A percentile compares a stretch with the other conserved stretches of the same genome.
phyloP scores from a whole-genome alignment of 2,888 invertebrate genomes.

The Phytoseiulus persimilis region DNA sequence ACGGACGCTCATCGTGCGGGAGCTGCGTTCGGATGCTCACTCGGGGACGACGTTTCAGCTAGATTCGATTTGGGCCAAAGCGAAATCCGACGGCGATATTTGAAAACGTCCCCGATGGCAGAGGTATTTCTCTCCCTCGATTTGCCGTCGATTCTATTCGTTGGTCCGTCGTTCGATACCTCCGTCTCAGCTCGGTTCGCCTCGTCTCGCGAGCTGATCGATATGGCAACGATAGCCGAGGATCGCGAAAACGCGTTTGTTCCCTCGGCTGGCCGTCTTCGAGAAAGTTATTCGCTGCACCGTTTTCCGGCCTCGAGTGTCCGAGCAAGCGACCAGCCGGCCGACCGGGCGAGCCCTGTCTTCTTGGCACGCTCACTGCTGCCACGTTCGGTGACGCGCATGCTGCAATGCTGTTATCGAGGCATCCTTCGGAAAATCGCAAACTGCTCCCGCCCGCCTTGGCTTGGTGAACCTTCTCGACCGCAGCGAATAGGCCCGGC shows the following conservation, averaged over 20 bases:
- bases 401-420: not conserved
- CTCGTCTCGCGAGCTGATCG: conserved; percentile 23
- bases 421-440: not conserved
- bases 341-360: not conserved
- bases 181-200: not conserved
- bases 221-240: conserved; percentile 34
- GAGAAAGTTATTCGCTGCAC: not conserved
- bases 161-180: not conserved
- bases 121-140: not conserved
- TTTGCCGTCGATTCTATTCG: too few species aligned
- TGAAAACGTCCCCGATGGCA: not conserved
- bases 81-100: not conserved
- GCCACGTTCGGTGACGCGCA: not conserved
- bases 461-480: too few species aligned
- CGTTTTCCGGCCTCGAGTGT: not conserved
- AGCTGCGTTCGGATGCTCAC: not conserved
- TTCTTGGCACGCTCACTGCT: not conserved
- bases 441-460: not conserved
- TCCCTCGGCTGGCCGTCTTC: not conserved
- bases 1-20: not conserved
- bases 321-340: not conserved
- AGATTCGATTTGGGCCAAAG: not conserved
- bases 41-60: not conserved
- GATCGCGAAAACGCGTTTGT: not conserved
- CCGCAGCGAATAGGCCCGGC: not conserved